A percentile compares a stretch with the other conserved stretches of the same genome.
These are phyloP conservation scores for Noturus placidus DNA, from an alignment of 2,113 vertebrate species.

Conservation along the genomic window DNA sequence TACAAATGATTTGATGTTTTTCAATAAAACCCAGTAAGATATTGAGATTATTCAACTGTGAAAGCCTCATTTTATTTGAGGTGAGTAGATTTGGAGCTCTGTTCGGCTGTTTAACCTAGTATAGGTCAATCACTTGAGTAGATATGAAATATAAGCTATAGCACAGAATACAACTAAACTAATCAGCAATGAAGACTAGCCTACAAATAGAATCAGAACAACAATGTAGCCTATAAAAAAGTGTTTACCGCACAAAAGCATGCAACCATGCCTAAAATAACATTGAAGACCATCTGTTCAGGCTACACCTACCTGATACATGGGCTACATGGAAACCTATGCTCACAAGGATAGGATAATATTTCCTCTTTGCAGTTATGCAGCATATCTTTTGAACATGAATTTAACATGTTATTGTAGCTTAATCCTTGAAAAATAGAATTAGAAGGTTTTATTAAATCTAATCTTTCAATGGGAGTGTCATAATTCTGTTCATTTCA, in stretches of 20 bases:
- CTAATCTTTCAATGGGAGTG: not conserved
- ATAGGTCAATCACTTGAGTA: not conserved
- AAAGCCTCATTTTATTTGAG: not conserved
- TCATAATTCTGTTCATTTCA: not conserved
- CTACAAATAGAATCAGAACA: constrained; percentile 49
- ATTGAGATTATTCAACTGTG: not conserved
- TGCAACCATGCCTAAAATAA: constrained; percentile 73
- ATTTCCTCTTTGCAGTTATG: not conserved
- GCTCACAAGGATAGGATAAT: not conserved
- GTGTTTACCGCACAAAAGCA: constrained; percentile 11
- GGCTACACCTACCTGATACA: constrained; percentile 43
- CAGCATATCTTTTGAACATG: not conserved
- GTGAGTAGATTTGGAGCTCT: constrained; percentile 37
- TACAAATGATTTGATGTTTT: not conserved
- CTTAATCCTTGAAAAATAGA: not conserved
- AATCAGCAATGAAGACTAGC: not conserved
- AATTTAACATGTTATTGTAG: not conserved
- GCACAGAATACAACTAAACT: not conserved
- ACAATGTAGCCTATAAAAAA: constrained; percentile 47
- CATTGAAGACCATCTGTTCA: constrained; percentile 69
- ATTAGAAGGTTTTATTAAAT: not conserved
- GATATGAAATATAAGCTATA: not conserved
- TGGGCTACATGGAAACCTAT: not conserved
- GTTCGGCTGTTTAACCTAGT: not conserved
- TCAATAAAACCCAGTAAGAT: not conserved